These are phyloP conservation scores for Palloptera scutellata DNA, from an alignment of 2,888 invertebrate genomes.

Conservation along the genomic window DNA sequence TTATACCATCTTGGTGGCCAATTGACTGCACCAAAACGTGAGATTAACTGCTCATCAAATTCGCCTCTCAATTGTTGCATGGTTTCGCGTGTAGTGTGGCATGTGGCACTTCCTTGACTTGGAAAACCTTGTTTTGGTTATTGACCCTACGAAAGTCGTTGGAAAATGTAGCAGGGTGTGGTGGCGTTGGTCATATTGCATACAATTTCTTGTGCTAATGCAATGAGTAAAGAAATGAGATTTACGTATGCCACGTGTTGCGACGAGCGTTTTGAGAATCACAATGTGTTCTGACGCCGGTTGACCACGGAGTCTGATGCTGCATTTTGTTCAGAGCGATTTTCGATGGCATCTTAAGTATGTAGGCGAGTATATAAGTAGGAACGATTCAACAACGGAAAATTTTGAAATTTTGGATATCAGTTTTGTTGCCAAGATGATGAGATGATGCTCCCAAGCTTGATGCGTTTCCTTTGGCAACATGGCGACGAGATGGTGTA, in stretches of 20 bases:
- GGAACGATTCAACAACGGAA: neutral
- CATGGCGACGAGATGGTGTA: neutral
- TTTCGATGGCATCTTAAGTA: conserved; percentile 16
- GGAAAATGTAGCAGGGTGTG: too few species aligned
- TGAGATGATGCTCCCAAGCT: conserved; percentile 5
- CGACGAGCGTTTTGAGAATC: neutral
- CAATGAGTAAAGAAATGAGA: conserved; percentile 5
- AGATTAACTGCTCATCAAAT: too few species aligned
- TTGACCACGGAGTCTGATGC: neutral
- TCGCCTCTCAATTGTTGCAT: too few species aligned
- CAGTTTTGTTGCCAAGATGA: neutral
- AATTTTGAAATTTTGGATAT: conserved; percentile 8
- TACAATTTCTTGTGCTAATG: conserved; percentile 8
- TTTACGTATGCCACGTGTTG: neutral
- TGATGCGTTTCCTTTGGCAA: conserved; percentile 5
- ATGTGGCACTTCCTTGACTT: too few species aligned
- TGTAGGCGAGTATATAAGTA: neutral
- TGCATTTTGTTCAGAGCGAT: neutral
- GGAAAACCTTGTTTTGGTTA: neutral
- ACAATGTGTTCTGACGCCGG: neutral
- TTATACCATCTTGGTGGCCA: too few species aligned
- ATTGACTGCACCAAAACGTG: too few species aligned
- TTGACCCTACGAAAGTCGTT: neutral
- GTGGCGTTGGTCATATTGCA: neutral
- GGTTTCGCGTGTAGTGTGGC: too few species aligned